Base-by-base conservation (phyloP, 1,140 invertebrate species). In the Maniola jurtina region DNA sequence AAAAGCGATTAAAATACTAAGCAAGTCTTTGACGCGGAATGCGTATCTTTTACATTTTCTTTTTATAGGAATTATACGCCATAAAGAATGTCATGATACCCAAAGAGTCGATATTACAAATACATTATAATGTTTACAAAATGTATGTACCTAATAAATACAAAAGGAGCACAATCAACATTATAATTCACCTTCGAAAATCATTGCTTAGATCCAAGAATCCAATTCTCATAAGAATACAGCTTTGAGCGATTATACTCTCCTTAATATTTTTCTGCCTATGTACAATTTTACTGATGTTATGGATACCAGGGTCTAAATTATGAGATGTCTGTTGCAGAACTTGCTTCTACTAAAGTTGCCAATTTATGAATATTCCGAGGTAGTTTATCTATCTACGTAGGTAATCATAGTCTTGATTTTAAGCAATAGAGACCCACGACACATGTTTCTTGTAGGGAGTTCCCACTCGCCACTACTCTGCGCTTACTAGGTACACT, bases 161-260 rank as follows among this genome's bases (percentile, higher is more conserved):
- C 59, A 65, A 75, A 75, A 75, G 72, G 77, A 69, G 77, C 74
- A 80, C 74, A 76, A 80, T 72, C 63, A 79, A 78, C 70, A 74
- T 70, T 70, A n/a, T n/a, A 71, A 71, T 71, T 64, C 69, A 73
- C 70, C 66, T 50, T 64, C 42, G 48, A 64, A 25, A 61, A 59
- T 59, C 50, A 61, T 61, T 38, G 47, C 34, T 9, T 48, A 9
- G 47, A 36, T 38, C 42, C 64, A 38, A 60, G 56, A 69, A 69
- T 35, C 15, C 45, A 50, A 40, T 52, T 54, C 36, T 64, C 67
- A 69, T 69, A 64, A 64, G 67, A 69, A 69, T 61, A 69, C 67
- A 69, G 67, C 58, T 69, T 69, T 69, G 67, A 69, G 67, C 67
- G 67, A 69, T 64, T 55, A 61, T 48, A 64, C 52, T 42, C 47